A percentile compares a stretch with the other conserved stretches of the same genome.
These are phyloP conservation scores for Aeoliscus strigatus DNA, from an alignment of 2,797 vertebrate species.

Conservation along the genomic window DNA sequence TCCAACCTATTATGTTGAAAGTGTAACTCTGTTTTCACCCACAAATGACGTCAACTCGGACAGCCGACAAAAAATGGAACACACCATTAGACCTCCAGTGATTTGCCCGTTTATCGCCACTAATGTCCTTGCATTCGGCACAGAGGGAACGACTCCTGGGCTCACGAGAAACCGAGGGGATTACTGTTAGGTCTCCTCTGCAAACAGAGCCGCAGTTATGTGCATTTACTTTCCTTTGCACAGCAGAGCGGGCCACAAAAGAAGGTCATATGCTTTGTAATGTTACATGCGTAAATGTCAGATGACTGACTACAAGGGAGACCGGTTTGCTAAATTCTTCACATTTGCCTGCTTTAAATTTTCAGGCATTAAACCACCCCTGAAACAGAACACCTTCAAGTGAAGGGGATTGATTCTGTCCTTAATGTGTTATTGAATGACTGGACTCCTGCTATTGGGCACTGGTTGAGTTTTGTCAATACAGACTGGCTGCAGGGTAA, in stretches of 20 bases:
- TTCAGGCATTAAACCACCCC: slow-evolving; percentile 6
- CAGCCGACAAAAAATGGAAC: too few species aligned
- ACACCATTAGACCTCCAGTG: too few species aligned
- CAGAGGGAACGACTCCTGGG: slow-evolving; percentile 13
- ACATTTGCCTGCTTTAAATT: neutral
- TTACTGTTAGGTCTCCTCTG: slow-evolving; percentile 33
- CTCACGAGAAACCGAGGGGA: slow-evolving; percentile 25
- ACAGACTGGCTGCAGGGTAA: slow-evolving; percentile 50
- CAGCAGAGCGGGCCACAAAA: slow-evolving; percentile 41
- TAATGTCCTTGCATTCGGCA: neutral
- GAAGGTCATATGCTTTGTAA: slow-evolving; percentile 30
- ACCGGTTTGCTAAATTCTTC: slow-evolving; percentile 4
- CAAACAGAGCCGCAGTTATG: too few species aligned
- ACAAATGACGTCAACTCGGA: too few species aligned
- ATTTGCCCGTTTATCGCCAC: too few species aligned
- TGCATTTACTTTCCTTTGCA: slow-evolving; percentile 21
- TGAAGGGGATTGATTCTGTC: slow-evolving; percentile 14
- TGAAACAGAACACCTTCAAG: slow-evolving; percentile 20
- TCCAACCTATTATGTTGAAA: too few species aligned
- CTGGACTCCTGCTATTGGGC: slow-evolving; percentile 15
- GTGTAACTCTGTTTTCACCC: too few species aligned
- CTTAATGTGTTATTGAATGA: slow-evolving; percentile 44
- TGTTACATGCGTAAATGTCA: slow-evolving; percentile 21
- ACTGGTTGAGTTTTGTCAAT: slow-evolving; percentile 58
- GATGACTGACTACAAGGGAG: slow-evolving; percentile 14